Evolutionary conservation across 2,113 vertebrate species (phyloP).

Genomic region (Sula dactylatra): DNA sequence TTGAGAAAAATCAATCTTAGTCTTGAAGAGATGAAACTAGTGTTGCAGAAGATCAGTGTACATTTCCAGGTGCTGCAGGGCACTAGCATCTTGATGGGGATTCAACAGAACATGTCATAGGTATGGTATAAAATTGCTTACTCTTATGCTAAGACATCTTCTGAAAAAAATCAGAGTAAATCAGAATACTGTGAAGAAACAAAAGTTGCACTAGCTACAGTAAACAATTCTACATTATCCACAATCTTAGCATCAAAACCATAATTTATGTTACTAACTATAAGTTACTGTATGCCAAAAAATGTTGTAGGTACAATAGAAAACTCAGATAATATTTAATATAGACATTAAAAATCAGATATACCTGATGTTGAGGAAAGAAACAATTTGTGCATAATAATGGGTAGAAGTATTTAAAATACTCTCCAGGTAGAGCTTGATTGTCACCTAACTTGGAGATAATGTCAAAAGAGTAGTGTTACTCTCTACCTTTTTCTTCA

Average conservation of each 20-base stretch:
- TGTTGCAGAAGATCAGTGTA: conserved; percentile 62
- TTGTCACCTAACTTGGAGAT: background rate
- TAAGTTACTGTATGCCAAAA: background rate
- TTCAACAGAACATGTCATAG: conserved; percentile 34
- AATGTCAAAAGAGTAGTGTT: background rate
- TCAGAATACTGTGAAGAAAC: background rate
- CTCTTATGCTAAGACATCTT: background rate
- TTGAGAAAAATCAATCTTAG: conserved; percentile 61
- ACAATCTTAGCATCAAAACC: background rate
- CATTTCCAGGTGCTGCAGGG: conserved; percentile 59
- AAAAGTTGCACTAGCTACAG: background rate
- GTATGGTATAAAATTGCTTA: conserved; percentile 1
- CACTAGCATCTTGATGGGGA: conserved; percentile 8
- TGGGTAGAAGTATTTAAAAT: background rate
- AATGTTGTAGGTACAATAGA: background rate
- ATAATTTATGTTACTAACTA: background rate
- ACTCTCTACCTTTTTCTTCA: background rate
- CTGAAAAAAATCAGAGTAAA: background rate
- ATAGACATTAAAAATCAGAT: background rate
- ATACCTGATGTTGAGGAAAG: background rate
- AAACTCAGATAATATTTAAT: background rate
- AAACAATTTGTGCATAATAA: background rate
- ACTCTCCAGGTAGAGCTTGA: background rate
- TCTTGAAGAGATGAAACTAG: conserved; percentile 27
- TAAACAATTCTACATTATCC: background rate